Conservation (phyloP, 2,113 vertebrate species). For the Procavia capensis region DNA sequence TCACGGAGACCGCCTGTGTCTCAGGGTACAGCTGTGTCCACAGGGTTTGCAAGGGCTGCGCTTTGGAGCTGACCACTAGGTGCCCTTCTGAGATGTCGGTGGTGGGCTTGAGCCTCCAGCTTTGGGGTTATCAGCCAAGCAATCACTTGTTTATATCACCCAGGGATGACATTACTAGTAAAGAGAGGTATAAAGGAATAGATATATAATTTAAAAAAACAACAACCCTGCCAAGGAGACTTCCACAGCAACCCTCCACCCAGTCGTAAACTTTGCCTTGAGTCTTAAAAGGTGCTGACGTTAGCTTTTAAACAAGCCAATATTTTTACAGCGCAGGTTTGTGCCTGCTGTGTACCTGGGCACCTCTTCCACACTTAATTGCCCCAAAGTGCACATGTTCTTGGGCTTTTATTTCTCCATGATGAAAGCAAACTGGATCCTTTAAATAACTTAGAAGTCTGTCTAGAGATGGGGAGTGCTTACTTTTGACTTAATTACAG, state of each 20-base stretch:
- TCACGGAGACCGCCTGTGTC: neutral
- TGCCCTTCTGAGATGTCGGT: neutral
- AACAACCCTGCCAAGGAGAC: neutral
- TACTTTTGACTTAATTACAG: conserved; percentile 64
- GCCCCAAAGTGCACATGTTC: neutral
- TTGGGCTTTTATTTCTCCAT: neutral
- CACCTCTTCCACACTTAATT: neutral
- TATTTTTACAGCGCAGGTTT: neutral
- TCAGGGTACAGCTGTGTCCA: too few species aligned
- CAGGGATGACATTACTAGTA: neutral
- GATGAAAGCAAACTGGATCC: conserved; percentile 30
- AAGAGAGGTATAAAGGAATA: neutral
- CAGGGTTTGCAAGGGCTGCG: neutral
- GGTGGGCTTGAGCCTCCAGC: neutral
- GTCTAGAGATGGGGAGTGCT: neutral
- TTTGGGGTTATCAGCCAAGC: neutral
- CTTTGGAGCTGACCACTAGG: neutral
- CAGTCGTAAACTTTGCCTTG: neutral
- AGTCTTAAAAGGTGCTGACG: neutral
- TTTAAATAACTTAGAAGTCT: conserved; percentile 56
- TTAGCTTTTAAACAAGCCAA: neutral
- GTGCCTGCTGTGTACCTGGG: neutral
- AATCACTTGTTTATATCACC: too few species aligned
- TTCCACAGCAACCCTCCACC: neutral
- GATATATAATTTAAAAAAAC: neutral